phyloP scores from a whole-genome alignment of 2,113 vertebrate species.

The Cyanoramphus novaezelandiae region DNA sequence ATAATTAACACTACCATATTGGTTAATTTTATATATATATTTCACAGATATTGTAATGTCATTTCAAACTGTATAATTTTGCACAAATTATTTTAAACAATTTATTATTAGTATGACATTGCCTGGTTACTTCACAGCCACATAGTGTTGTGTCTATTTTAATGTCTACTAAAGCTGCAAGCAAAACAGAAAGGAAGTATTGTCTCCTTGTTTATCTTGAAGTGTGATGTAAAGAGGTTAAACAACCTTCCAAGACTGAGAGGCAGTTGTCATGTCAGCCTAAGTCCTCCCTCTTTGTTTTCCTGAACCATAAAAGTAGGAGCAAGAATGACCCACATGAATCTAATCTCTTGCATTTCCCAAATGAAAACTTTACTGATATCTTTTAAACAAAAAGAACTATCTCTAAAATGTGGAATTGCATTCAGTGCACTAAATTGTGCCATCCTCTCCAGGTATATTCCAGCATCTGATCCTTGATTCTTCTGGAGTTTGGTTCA shows the following conservation, averaged over 20 bases:
- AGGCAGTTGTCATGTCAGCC: neutral
- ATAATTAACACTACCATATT: neutral
- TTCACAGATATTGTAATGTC: neutral
- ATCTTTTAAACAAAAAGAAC: neutral
- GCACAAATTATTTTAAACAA: neutral
- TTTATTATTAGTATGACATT: neutral
- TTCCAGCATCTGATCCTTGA: neutral
- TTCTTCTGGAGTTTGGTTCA: neutral
- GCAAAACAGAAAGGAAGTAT: neutral
- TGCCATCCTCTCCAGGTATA: neutral
- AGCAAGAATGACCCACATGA: neutral
- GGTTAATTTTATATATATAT: neutral
- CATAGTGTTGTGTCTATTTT: neutral
- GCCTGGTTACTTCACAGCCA: neutral
- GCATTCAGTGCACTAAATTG: neutral
- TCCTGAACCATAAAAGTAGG: neutral
- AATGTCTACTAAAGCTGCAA: neutral
- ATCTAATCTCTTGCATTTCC: neutral
- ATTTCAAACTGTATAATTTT: neutral
- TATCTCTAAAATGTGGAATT: neutral
- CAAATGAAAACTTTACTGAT: neutral
- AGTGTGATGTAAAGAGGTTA: neutral
- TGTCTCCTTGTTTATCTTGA: neutral
- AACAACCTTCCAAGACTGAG: neutral
- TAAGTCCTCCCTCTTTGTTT: neutral